Evolutionary conservation across 2,797 vertebrate species (phyloP).

Genomic region (Mormyrops attenuatus): DNA sequence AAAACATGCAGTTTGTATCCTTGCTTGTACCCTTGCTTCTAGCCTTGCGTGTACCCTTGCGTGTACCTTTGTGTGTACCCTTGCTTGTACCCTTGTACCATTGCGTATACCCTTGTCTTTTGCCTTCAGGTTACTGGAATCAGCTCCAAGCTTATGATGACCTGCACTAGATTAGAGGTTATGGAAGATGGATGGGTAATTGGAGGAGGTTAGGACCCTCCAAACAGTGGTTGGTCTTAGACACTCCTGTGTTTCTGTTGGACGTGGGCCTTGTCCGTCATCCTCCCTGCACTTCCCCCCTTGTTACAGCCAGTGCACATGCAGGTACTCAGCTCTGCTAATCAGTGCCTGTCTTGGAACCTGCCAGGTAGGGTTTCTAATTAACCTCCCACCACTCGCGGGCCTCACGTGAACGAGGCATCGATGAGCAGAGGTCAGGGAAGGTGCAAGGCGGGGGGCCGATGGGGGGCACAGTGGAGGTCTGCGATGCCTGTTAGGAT

Average conservation of each 20-base stretch:
- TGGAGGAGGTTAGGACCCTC: background rate
- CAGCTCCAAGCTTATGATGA: background rate
- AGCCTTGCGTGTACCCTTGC: too few relatives aligned
- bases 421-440: background rate
- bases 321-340: background rate
- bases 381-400: background rate
- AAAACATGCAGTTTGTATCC: background rate
- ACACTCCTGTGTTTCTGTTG: background rate
- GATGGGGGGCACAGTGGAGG: background rate
- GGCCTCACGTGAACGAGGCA: background rate
- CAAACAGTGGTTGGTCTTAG: background rate
- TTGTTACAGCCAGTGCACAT: background rate
- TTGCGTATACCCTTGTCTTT: background rate
- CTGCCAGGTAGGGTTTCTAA: background rate
- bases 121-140: background rate
- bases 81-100: too few relatives aligned
- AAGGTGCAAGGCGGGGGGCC: background rate
- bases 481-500: background rate
- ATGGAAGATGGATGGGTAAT: background rate
- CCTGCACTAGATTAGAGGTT: background rate
- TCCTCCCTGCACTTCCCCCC: background rate
- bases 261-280: background rate
- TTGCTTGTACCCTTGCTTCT: background rate
- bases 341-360: background rate
- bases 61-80: too few relatives aligned